Evolutionary conservation across 2,797 vertebrate species (phyloP), one percentile per base, ranked within the genome.

Genomic region (Amblyraja radiata): DNA sequence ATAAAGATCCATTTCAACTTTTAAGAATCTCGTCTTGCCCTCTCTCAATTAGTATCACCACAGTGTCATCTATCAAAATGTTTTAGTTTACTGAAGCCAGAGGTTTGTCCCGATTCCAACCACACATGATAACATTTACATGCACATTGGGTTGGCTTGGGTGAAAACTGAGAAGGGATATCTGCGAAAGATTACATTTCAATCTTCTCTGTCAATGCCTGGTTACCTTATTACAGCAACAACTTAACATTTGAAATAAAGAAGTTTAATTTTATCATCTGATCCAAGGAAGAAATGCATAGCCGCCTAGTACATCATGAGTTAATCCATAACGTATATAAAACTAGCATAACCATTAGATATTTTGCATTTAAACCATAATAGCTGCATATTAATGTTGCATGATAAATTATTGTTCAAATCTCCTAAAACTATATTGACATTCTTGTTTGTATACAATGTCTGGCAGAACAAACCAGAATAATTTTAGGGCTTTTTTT

Each of bases 381-480:
- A 88, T 88, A 32, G 61, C 58, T 86, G 61, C n/a, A 74, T 73
- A 54, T 74, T 28, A 92, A 92, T 25, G 7, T 25, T 54, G 23
- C 13, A 16, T 76, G 76, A 92, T 54, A 76, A 92, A 92, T 92
- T 74, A 76, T 2, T 16, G 13, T 13, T 28, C 76, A 36, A 76
- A 76, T 25, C 5, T 18, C 76, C 68, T 76, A 92, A 74, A 76
- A 46, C 39, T 54, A 76, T 54, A 92, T 76, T 74, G 73, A 28
- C 39, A 54, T 25, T 92, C 90, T 58, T 92, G 90, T 76, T 11
- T 58, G 28, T 74, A 46, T 16, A 76, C 25, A 76, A 92, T 54
- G 61, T 92, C 71, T 92, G 90, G 90, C 90, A 92, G 71, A 92
- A 92, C 90, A 76, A 46, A 92, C 32, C 73, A 74, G 39, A 92